Conservation (phyloP, 92 coral and sea anemone species). For the Paragorgia papillata region DNA sequence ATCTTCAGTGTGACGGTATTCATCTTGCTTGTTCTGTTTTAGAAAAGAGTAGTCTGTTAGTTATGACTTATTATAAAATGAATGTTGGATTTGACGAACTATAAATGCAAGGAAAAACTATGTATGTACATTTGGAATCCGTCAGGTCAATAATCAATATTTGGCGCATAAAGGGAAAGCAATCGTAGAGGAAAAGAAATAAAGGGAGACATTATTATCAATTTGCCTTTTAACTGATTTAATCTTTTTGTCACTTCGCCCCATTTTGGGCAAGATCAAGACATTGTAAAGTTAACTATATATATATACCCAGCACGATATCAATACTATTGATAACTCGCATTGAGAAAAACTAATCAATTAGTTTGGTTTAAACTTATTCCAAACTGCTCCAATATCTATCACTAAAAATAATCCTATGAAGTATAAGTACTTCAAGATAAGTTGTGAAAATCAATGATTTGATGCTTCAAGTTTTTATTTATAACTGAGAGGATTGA, state of each 20-base stretch:
- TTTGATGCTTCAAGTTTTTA: background rate
- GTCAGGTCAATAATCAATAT: too few species aligned
- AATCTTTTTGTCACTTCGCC: too few species aligned
- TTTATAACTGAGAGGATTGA: too few species aligned
- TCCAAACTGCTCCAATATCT: background rate
- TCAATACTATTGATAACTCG: background rate
- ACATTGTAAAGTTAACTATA: background rate
- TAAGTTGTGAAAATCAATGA: background rate
- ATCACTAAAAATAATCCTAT: background rate
- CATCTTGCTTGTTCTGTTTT: background rate
- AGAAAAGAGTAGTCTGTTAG: too few species aligned
- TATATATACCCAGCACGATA: background rate
- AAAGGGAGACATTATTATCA: background rate
- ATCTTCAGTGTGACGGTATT: slow-evolving; percentile 11
- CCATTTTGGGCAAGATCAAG: too few species aligned
- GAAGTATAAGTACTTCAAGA: background rate
- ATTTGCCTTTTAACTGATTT: background rate
- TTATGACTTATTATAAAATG: too few species aligned
- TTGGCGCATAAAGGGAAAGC: background rate
- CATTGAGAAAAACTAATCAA: background rate
- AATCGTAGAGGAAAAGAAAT: background rate
- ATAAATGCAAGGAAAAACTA: too few species aligned
- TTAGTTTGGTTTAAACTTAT: background rate
- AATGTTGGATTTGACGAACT: too few species aligned
- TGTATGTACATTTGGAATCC: too few species aligned